Conservation (phyloP, 2,113 vertebrate genomes). For the Romanogobio albipinnatus region DNA sequence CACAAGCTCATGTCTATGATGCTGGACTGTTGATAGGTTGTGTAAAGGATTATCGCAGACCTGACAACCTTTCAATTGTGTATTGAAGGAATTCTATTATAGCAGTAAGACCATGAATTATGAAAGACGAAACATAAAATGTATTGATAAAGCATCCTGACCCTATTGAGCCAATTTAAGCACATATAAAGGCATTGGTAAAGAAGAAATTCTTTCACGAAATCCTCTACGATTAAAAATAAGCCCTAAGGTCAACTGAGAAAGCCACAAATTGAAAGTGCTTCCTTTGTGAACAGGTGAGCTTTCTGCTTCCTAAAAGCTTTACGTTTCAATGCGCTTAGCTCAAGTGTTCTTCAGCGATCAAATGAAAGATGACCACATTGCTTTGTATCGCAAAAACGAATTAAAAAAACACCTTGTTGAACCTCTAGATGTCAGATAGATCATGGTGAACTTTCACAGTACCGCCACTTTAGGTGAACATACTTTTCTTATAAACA, state of each 20-base stretch:
- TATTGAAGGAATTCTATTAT: neutral
- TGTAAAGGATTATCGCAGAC: neutral
- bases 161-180: neutral
- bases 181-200: neutral
- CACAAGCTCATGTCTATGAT: neutral
- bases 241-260: neutral
- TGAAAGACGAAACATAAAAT: neutral
- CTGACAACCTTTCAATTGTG: neutral
- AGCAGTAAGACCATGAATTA: neutral
- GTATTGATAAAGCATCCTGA: neutral
- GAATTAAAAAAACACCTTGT: neutral
- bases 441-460: neutral
- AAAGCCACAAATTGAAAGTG: conserved; percentile 18
- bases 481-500: neutral
- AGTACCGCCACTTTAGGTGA: neutral
- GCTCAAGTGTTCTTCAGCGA: conserved; percentile 26
- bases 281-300: conserved; percentile 29
- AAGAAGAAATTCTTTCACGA: neutral
- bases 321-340: neutral
- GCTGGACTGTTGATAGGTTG: neutral
- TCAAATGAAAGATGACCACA: neutral
- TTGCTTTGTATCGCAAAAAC: conserved; percentile 4
- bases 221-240: conserved; percentile 24
- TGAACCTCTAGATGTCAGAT: neutral
- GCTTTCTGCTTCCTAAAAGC: neutral